These are phyloP conservation scores for Heliothis virescens DNA, from an alignment of 1,140 invertebrate genomes.

Conservation along the genomic window DNA sequence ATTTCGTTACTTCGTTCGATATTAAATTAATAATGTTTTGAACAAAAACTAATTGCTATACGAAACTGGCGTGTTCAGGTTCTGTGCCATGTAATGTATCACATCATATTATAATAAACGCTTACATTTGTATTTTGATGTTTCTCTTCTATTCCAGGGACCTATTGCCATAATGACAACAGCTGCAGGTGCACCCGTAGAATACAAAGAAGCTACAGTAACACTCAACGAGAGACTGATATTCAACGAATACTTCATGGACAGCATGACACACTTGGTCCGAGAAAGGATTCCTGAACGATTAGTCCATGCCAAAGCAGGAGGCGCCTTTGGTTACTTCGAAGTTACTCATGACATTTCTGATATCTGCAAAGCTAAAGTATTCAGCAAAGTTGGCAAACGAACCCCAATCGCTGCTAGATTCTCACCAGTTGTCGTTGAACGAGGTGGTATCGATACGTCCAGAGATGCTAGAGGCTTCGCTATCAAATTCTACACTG, in stretches of 20 bases:
- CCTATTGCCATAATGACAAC: constrained; percentile 90
- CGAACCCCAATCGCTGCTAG: constrained; percentile 90
- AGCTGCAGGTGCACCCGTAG: constrained; percentile 91
- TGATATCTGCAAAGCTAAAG: constrained; percentile 93
- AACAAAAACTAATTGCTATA: no score
- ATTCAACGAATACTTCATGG: constrained; percentile 94
- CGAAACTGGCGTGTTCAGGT: no score
- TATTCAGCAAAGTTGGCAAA: constrained; percentile 95
- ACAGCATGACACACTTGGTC: constrained; percentile 96
- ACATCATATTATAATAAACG: no score
- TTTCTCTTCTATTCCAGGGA: constrained; percentile 87
- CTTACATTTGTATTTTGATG: no score
- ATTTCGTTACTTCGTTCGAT: no score
- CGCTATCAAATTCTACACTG: constrained; percentile 92
- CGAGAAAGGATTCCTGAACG: constrained; percentile 97
- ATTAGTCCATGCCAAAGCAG: constrained; percentile 98
- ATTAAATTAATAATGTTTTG: no score
- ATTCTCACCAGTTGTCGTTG: constrained; percentile 96
- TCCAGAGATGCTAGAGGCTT: constrained; percentile 91
- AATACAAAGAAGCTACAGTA: constrained; percentile 87
- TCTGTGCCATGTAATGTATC: no score
- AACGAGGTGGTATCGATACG: constrained; percentile 94
- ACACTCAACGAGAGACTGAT: constrained; percentile 86
- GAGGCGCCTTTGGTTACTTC: constrained; percentile 98
- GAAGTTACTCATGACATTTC: constrained; percentile 97